These are phyloP conservation scores for Zophobas atratus DNA, from an alignment of 1,140 invertebrate species.

Conservation along the genomic window DNA sequence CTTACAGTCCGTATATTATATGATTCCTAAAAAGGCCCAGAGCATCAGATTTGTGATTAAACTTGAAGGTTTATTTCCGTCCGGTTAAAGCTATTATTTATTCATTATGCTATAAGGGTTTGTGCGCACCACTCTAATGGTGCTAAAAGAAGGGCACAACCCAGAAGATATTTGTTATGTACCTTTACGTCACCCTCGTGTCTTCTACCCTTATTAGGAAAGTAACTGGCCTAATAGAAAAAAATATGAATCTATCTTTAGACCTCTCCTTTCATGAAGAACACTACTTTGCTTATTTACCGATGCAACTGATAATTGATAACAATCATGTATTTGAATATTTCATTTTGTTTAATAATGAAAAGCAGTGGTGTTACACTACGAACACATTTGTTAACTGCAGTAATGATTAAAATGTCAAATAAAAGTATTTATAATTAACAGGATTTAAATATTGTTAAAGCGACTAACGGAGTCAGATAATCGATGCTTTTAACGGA, in stretches of 20 bases:
- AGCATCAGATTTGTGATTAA: conserved; percentile 35
- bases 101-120: conserved; percentile 41
- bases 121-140: conserved; percentile 37
- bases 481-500: conserved; percentile 42
- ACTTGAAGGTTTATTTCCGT: conserved; percentile 38
- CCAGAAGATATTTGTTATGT: conserved; percentile 42
- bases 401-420: conserved; percentile 29
- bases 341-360: conserved; percentile 5
- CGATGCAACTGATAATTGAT: neutral
- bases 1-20: neutral
- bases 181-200: conserved; percentile 39
- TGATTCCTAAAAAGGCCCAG: conserved; percentile 6
- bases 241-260: conserved; percentile 15
- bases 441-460: conserved; percentile 36
- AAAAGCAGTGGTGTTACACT: conserved; percentile 6
- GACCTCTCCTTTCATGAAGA: neutral
- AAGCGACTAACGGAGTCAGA: conserved; percentile 31
- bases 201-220: conserved; percentile 38
- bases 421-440: conserved; percentile 30
- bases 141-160: conserved; percentile 38
- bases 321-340: neutral
- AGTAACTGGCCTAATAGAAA: conserved; percentile 14
- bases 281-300: neutral
- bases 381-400: conserved; percentile 23
- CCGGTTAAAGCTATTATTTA: conserved; percentile 23